Conservation (phyloP, 2,888 invertebrate genomes). For the Trilocha varians region DNA sequence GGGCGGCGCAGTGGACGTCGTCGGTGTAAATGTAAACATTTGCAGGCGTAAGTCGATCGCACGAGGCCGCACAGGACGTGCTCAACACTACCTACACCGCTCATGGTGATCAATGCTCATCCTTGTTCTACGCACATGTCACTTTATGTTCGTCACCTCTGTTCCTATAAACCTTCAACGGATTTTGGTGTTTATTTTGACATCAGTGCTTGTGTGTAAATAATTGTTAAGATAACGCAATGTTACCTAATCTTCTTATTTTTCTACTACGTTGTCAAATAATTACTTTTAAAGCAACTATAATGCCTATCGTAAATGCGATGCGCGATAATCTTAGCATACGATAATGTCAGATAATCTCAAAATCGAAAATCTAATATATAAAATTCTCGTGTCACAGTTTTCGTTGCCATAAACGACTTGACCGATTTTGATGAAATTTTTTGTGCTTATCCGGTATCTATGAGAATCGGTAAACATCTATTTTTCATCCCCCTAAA, state of each 20-base stretch:
- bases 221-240: neutral
- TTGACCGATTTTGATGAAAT: too few relatives aligned
- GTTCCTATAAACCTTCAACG: neutral
- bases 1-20: constrained; percentile 42
- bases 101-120: constrained; percentile 25
- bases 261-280: too few relatives aligned
- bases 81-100: constrained; percentile 35
- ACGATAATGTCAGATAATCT: too few relatives aligned
- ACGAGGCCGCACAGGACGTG: constrained; percentile 64
- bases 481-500: too few relatives aligned
- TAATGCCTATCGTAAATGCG: too few relatives aligned
- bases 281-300: too few relatives aligned
- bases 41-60: constrained; percentile 57
- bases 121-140: constrained; percentile 22
- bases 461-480: too few relatives aligned
- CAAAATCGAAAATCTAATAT: too few relatives aligned
- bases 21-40: constrained; percentile 71
- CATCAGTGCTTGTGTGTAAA: neutral
- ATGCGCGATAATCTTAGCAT: too few relatives aligned
- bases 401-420: too few relatives aligned
- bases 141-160: constrained; percentile 3
- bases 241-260: neutral
- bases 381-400: too few relatives aligned
- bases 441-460: too few relatives aligned
- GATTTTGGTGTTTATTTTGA: neutral